Percentiles rank a stretch among this genome's conserved stretches.
Conservation (phyloP, 2,797 vertebrate genomes). For the Leptoclinus maculatus region DNA sequence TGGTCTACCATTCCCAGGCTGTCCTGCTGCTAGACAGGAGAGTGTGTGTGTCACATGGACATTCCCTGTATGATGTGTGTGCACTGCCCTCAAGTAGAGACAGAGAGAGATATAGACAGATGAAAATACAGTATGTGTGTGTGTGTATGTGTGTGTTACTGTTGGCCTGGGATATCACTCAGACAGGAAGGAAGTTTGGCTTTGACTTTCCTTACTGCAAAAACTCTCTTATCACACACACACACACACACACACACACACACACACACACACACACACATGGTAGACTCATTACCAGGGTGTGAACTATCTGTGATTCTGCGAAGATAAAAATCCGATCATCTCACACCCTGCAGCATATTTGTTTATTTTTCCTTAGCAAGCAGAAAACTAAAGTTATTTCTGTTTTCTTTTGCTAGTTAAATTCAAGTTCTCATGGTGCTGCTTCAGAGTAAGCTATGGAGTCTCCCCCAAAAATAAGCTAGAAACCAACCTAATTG, state of each 20-base stretch:
- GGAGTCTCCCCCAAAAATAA: slow-evolving; percentile 21
- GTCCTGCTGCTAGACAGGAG: slow-evolving; percentile 15
- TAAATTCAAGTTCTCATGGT: slow-evolving; percentile 30
- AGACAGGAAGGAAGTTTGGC: slow-evolving; percentile 77
- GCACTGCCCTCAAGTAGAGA: slow-evolving; percentile 28
- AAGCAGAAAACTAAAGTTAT: slow-evolving; percentile 29
- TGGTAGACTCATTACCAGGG: slow-evolving; percentile 26
- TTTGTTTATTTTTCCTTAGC: neutral
- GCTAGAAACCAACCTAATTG: slow-evolving; percentile 48
- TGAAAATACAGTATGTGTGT: slow-evolving; percentile 15
- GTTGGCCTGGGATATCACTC: slow-evolving; percentile 65
- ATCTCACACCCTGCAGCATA: slow-evolving; percentile 41
- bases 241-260: slow-evolving; percentile 24
- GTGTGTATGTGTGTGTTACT: slow-evolving; percentile 53
- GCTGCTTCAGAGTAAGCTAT: slow-evolving; percentile 19
- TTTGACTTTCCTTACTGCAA: slow-evolving; percentile 60
- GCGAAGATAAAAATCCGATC: slow-evolving; percentile 47
- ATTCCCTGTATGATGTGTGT: slow-evolving; percentile 35
- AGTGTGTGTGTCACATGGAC: slow-evolving; percentile 14
- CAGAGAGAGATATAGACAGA: slow-evolving; percentile 10
- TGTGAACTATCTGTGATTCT: slow-evolving; percentile 54
- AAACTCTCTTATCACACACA: slow-evolving; percentile 40
- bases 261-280: slow-evolving; percentile 20
- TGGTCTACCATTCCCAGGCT: slow-evolving; percentile 32
- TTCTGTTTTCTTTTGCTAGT: slow-evolving; percentile 32